A percentile compares a stretch with the other conserved stretches of the same genome.
Evolutionary conservation across 2,888 invertebrate genomes (phyloP).

Genomic region (Oscheius sp.): DNA sequence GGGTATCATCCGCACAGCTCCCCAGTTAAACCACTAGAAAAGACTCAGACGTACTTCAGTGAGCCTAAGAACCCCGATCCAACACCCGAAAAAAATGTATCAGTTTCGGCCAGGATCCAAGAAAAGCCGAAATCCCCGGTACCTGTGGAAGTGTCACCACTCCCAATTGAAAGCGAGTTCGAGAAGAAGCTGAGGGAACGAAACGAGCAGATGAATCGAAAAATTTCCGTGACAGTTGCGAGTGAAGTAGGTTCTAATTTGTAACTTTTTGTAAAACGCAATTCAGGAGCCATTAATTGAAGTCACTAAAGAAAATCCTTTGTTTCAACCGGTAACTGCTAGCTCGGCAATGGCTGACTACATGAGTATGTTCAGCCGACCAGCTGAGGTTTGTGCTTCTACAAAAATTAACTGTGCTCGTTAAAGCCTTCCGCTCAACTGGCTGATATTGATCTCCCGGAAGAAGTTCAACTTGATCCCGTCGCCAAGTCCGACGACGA

Average conservation of each 20-base stretch:
- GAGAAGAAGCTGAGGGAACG: conserved; percentile 2
- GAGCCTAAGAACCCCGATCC: not conserved
- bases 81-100: not conserved
- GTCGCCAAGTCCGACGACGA: conserved; percentile 24
- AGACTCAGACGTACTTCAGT: not conserved
- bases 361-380: conserved; percentile 11
- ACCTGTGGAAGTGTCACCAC: not conserved
- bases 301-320: conserved; percentile 4
- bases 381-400: not conserved
- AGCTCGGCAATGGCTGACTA: conserved; percentile 20
- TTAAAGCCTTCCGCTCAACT: not conserved
- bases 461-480: conserved; percentile 17
- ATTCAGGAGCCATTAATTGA: too few relatives aligned
- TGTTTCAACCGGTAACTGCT: not conserved
- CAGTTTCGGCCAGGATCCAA: too few relatives aligned
- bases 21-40: conserved; percentile 15
- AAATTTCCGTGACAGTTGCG: not conserved
- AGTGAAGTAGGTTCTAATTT: not conserved
- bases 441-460: conserved; percentile 1
- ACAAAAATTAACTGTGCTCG: not conserved
- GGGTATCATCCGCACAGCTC: conserved; percentile 11
- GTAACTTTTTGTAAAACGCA: too few relatives aligned
- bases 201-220: conserved; percentile 12
- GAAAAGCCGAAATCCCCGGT: not conserved
- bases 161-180: not conserved